Evolutionary conservation across 2,888 invertebrate genomes (phyloP).

Genomic region (Metellina segmentata): DNA sequence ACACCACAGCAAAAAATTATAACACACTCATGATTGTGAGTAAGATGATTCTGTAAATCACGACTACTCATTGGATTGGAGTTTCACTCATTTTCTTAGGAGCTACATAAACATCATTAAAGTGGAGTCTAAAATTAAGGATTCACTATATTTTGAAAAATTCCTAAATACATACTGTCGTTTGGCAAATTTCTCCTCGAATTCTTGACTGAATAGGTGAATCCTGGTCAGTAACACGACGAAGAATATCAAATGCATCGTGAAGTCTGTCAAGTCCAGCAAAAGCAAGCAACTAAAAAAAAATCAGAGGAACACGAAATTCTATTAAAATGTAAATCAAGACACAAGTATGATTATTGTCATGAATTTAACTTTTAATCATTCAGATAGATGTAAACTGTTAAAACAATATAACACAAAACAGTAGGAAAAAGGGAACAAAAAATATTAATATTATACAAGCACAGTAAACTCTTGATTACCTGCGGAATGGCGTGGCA

Average conservation of each 20-base stretch:
- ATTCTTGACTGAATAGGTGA: conserved; percentile 53
- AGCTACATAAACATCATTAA: not conserved
- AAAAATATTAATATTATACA: not conserved
- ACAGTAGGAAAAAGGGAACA: not conserved
- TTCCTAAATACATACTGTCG: conserved; percentile 51
- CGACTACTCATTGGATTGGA: not conserved
- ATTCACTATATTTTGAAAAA: not conserved
- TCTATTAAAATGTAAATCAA: too few species aligned
- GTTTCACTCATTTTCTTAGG: not conserved
- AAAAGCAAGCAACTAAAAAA: conserved; percentile 83
- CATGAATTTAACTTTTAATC: not conserved
- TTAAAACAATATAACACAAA: not conserved
- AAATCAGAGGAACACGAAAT: too few species aligned
- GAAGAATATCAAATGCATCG: conserved; percentile 85
- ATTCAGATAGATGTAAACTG: not conserved
- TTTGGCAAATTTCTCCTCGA: conserved; percentile 71
- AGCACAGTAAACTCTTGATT: too few species aligned
- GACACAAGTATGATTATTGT: too few species aligned
- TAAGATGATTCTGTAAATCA: too few species aligned
- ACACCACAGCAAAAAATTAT: too few species aligned
- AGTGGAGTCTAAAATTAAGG: not conserved
- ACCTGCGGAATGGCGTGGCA: too few species aligned
- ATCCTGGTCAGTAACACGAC: conserved; percentile 82
- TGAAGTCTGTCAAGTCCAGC: conserved; percentile 85
- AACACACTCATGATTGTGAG: too few species aligned